Evolutionary conservation across 2,797 vertebrate genomes (phyloP).

Genomic region (Stomatorhinus walkeri): DNA sequence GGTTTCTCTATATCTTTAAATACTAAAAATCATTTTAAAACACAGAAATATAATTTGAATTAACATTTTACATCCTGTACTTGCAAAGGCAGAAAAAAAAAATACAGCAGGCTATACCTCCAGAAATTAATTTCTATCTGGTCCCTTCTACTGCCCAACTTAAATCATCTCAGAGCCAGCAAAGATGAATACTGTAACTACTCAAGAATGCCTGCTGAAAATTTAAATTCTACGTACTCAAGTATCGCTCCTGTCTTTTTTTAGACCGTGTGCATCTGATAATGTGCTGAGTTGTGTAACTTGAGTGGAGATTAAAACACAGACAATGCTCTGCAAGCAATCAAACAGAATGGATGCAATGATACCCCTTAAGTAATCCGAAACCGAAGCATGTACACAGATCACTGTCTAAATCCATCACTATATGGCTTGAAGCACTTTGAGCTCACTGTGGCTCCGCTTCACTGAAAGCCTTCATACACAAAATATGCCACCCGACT

Average conservation of each 20-base stretch:
- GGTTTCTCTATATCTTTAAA: neutral
- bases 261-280: conserved; percentile 3
- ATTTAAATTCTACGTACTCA: neutral
- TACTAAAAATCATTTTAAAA: neutral
- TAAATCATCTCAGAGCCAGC: neutral
- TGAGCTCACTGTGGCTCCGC: neutral
- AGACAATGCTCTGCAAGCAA: conserved; percentile 8
- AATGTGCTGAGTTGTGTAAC: neutral
- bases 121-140: neutral
- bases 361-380: neutral
- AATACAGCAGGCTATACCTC: neutral
- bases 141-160: neutral
- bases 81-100: neutral
- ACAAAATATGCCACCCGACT: neutral
- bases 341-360: neutral
- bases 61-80: neutral
- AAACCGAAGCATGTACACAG: neutral
- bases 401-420: neutral
- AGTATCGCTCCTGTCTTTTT: neutral
- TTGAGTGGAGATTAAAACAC: conserved; percentile 12
- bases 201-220: neutral
- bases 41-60: neutral
- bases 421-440: neutral
- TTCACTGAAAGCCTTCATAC: neutral
- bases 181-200: neutral